Percentiles rank a stretch among this genome's conserved stretches.
Conservation (phyloP, 2,113 vertebrate genomes). For the Circaetus cinerascens region DNA sequence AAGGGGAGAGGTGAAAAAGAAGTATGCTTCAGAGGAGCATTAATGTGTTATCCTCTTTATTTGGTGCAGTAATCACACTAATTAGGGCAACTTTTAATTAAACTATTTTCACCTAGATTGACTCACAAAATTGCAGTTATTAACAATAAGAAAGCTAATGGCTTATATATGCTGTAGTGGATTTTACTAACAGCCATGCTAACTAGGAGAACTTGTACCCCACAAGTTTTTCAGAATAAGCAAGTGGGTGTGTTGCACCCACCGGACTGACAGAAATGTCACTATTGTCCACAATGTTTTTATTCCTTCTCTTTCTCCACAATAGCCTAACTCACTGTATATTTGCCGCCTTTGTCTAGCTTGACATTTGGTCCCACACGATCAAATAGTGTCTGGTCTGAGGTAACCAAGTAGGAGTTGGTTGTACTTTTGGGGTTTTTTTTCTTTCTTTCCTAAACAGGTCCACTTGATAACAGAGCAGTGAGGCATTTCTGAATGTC, state of each 20-base stretch:
- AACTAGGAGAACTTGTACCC: background rate
- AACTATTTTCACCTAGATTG: conserved; percentile 5
- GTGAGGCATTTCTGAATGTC: background rate
- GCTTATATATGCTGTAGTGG: background rate
- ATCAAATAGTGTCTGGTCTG: background rate
- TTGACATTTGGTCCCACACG: conserved; percentile 50
- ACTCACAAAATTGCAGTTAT: background rate
- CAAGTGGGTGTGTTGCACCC: conserved; percentile 50
- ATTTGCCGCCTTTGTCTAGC: conserved; percentile 40
- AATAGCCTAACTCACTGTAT: conserved; percentile 12
- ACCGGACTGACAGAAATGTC: conserved; percentile 47
- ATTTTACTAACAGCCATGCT: background rate
- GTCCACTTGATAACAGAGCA: background rate
- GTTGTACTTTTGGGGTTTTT: background rate
- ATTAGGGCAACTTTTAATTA: conserved; percentile 36
- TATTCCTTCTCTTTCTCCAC: background rate
- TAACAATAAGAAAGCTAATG: background rate
- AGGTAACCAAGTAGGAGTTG: background rate
- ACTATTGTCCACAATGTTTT: background rate
- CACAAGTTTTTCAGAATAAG: background rate
- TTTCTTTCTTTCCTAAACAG: background rate
- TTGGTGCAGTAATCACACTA: background rate
- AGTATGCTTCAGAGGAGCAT: background rate
- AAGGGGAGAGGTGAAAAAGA: background rate
- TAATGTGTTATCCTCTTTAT: background rate